These are phyloP conservation scores for Parnassius orleans DNA, from an alignment of 2,888 invertebrate species.

Conservation along the genomic window DNA sequence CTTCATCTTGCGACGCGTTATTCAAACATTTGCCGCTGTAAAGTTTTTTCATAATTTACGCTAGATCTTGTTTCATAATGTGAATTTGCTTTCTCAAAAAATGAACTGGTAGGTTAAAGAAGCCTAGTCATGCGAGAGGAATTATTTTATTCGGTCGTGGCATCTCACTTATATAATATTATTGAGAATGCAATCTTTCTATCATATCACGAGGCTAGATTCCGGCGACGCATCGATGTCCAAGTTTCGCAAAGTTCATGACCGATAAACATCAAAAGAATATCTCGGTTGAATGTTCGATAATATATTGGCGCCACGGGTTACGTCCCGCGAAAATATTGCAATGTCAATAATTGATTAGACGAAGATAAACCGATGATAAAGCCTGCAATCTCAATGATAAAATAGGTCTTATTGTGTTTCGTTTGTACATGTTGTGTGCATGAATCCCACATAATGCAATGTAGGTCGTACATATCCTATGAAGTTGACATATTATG, in stretches of 20 bases:
- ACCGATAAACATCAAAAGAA: conserved; percentile 26
- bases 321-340: conserved; percentile 28
- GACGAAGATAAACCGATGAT: conserved; percentile 22
- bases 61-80: too few species aligned
- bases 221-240: conserved; percentile 2
- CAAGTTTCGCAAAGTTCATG: conserved; percentile 25
- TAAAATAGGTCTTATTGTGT: conserved; percentile 2
- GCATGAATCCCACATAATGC: not conserved
- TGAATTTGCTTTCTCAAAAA: too few species aligned
- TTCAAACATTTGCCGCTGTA: too few species aligned
- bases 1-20: too few species aligned
- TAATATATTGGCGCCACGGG: conserved; percentile 17
- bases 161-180: too few species aligned
- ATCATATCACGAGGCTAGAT: conserved; percentile 1
- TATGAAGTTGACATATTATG: too few species aligned
- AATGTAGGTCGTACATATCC: too few species aligned
- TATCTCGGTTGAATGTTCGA: conserved; percentile 22
- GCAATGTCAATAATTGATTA: conserved; percentile 36
- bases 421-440: not conserved
- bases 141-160: too few species aligned
- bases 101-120: too few species aligned
- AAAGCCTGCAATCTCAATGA: conserved; percentile 19
- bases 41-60: too few species aligned
- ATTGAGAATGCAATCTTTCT: conserved; percentile 2
- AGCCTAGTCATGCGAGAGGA: too few species aligned